Base-by-base conservation (phyloP, 2,113 vertebrate genomes). In the Labrus mixtus region DNA sequence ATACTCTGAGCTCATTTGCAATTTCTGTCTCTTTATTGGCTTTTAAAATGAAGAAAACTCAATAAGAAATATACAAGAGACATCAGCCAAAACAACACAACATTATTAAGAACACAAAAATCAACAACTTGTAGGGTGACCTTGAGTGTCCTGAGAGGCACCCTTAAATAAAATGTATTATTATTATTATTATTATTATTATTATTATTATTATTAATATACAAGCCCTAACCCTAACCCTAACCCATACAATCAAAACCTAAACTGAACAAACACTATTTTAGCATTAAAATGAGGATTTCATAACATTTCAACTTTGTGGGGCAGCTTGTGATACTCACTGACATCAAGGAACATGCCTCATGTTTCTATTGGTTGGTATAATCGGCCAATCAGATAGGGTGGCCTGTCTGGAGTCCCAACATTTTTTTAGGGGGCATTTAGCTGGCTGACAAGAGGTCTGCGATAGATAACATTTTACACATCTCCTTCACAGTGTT, bases 321-420 rank as follows among this genome's bases (percentile, higher is more conserved):
- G 10, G 3, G 6, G 17, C 36, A 15, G 53, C 61, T 88, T 67
- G 36, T n/a, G 17, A 88, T 78, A 70, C 39, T 36, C 12, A 33
- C 29, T 48, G 56, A 78, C 55, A 37, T 76, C 57, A 61, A 37
- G 36, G 54, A 68, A 17, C 20, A 48, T 16, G 25, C 37, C 12
- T 37, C 10, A 5, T 71, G 22, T 78, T 80, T 67, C 73, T 58
- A 84, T 90, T 92, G 90, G 90, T 15, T 76, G 8, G 11, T 53
- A 33, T 6, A 12, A 39, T 10, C 19, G 43, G 53, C 90, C 91
- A 88, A 85, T 88, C 79, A 81, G 81, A 70, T 13, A 29, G 23
- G 54, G 64, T 77, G 73, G 75, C 68, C 54, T 72, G 79, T 84
- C 86, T 79, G 57, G 45, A 78, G 79, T 76, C 81, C 45, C 39